Evolutionary conservation across 2,888 invertebrate genomes (phyloP).

Genomic region (Muschampia plurimacula): DNA sequence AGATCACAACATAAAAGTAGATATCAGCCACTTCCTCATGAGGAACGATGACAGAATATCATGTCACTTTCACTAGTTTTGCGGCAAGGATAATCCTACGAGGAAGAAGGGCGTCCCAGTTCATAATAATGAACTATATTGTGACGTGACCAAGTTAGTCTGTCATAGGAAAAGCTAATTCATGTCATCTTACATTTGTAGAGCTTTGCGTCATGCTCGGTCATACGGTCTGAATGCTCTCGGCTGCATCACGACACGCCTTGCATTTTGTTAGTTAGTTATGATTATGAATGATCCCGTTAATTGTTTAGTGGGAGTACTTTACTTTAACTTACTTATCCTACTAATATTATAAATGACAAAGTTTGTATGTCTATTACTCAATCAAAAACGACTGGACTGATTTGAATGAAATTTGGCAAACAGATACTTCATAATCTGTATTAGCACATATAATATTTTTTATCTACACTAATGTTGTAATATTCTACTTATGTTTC

Average conservation of each 20-base stretch:
- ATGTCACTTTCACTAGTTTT: conserved; percentile 68
- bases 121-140: conserved; percentile 62
- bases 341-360: too few species aligned
- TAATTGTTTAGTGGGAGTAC: conserved; percentile 23
- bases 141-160: conserved; percentile 45
- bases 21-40: conserved; percentile 68
- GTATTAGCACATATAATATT: too few species aligned
- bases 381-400: too few species aligned
- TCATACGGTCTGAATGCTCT: conserved; percentile 50
- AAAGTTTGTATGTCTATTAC: too few species aligned
- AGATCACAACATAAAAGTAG: conserved; percentile 57
- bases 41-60: conserved; percentile 64
- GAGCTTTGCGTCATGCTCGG: conserved; percentile 44
- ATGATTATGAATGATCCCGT: conserved; percentile 34
- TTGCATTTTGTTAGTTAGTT: conserved; percentile 40
- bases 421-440: too few species aligned
- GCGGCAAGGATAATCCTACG: conserved; percentile 65
- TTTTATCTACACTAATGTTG: too few species aligned
- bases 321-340: too few species aligned
- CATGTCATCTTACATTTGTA: conserved; percentile 44
- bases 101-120: conserved; percentile 66
- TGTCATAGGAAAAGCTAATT: conserved; percentile 49
- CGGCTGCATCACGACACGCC: conserved; percentile 53
- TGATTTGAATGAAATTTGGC: too few species aligned
- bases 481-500: too few species aligned